A percentile compares a stretch with the other conserved stretches of the same genome.
Conservation (phyloP, 1,140 invertebrate species). For the Papilio polyxenes region DNA sequence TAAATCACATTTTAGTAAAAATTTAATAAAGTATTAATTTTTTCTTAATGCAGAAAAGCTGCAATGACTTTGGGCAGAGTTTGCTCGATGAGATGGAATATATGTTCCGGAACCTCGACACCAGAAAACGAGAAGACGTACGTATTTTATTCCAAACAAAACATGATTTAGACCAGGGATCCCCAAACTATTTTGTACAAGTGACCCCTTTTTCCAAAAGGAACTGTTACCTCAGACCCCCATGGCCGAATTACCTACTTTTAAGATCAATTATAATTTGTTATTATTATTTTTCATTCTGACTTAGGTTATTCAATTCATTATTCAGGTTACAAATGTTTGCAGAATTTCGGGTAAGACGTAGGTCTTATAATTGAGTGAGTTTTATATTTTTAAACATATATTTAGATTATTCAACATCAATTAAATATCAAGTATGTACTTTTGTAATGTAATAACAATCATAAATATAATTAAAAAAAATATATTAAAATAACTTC, state of each 20-base stretch:
- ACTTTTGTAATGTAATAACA: too few species aligned
- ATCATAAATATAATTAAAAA: too few species aligned
- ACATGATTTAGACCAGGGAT: background rate
- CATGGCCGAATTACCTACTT: too few species aligned
- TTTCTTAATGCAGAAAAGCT: constrained; percentile 82
- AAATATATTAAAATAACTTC: too few species aligned
- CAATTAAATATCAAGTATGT: background rate
- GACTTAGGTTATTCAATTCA: background rate
- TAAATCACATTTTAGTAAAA: too few species aligned
- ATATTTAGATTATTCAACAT: background rate
- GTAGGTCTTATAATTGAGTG: background rate
- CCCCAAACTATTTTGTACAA: too few species aligned
- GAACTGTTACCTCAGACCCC: too few species aligned
- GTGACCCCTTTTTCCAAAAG: too few species aligned
- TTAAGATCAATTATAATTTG: background rate
- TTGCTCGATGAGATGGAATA: constrained; percentile 97
- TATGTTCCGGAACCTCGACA: constrained; percentile 86
- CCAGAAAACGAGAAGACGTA: constrained; percentile 58
- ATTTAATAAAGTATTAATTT: background rate
- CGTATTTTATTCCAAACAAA: constrained; percentile 44
- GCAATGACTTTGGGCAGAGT: constrained; percentile 93
- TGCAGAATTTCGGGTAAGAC: background rate
- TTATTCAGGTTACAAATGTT: background rate
- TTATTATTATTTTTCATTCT: background rate
- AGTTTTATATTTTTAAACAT: background rate